A percentile compares a stretch with the other conserved stretches of the same genome.
Conservation (phyloP, 2,797 vertebrate species). For the Tarsius wallacei region DNA sequence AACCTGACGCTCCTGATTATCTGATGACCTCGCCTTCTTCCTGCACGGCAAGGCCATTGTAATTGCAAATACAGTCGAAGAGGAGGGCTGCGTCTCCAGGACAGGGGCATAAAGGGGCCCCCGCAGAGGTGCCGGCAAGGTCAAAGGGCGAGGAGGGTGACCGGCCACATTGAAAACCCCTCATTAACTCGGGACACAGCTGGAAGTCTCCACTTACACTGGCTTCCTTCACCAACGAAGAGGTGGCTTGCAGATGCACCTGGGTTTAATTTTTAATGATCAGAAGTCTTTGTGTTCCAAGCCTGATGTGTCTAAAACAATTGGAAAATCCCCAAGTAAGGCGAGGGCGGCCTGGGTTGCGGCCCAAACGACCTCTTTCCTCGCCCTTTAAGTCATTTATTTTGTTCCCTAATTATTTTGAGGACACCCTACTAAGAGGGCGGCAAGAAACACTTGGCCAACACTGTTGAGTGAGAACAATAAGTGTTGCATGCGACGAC, state of each 20-base stretch:
- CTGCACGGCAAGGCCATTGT: slow-evolving; percentile 42
- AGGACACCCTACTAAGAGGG: slow-evolving; percentile 15
- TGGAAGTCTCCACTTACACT: background rate
- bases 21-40: slow-evolving; percentile 64
- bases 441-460: background rate
- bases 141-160: slow-evolving; percentile 74
- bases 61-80: slow-evolving; percentile 74
- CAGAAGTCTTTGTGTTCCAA: slow-evolving; percentile 78
- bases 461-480: background rate
- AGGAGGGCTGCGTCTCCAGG: slow-evolving; percentile 64
- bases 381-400: slow-evolving; percentile 66
- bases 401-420: slow-evolving; percentile 70
- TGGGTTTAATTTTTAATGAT: slow-evolving; percentile 86
- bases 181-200: slow-evolving; percentile 78
- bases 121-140: background rate
- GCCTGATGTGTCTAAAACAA: slow-evolving; percentile 70
- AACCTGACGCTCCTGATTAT: slow-evolving; percentile 37
- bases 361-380: slow-evolving; percentile 47
- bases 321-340: slow-evolving; percentile 71
- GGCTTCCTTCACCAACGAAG: background rate
- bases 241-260: slow-evolving; percentile 50
- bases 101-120: background rate
- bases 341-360: slow-evolving; percentile 55
- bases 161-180: slow-evolving; percentile 51
- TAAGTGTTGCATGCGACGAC: background rate